Evolutionary conservation across 2,888 invertebrate genomes (phyloP).

Genomic region (Timema cristinae): DNA sequence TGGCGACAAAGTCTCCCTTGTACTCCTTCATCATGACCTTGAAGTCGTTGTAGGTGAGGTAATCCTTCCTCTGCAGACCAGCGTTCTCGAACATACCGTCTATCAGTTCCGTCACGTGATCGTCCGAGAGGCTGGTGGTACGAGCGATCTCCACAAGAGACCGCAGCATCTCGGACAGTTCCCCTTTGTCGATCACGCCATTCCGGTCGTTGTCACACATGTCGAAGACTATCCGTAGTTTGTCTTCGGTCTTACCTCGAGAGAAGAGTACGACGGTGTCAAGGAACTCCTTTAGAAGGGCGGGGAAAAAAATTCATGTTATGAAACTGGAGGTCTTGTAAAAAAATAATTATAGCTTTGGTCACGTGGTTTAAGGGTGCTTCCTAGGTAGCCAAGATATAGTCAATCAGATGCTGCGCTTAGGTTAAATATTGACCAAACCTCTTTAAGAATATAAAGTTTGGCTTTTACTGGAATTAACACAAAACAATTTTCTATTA

Average conservation of each 20-base stretch:
- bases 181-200: slow-evolving; percentile 89
- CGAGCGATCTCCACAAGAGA: slow-evolving; percentile 90
- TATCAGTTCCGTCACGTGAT: slow-evolving; percentile 86
- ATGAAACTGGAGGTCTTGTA: no score
- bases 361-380: no score
- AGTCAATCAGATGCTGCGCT: no score
- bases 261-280: slow-evolving; percentile 92
- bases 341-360: no score
- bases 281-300: slow-evolving; percentile 69
- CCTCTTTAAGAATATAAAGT: no score
- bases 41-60: slow-evolving; percentile 85
- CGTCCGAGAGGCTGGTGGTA: slow-evolving; percentile 84
- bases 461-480: no score
- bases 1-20: slow-evolving; percentile 92
- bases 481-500: no score
- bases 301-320: no score
- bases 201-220: slow-evolving; percentile 96
- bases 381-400: no score
- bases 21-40: slow-evolving; percentile 96
- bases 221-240: slow-evolving; percentile 89
- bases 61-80: slow-evolving; percentile 85
- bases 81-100: slow-evolving; percentile 95
- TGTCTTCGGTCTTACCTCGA: slow-evolving; percentile 88
- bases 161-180: slow-evolving; percentile 88
- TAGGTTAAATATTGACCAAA: no score